Base-by-base conservation (phyloP, 2,113 vertebrate genomes). In the Oryzias woworae region DNA sequence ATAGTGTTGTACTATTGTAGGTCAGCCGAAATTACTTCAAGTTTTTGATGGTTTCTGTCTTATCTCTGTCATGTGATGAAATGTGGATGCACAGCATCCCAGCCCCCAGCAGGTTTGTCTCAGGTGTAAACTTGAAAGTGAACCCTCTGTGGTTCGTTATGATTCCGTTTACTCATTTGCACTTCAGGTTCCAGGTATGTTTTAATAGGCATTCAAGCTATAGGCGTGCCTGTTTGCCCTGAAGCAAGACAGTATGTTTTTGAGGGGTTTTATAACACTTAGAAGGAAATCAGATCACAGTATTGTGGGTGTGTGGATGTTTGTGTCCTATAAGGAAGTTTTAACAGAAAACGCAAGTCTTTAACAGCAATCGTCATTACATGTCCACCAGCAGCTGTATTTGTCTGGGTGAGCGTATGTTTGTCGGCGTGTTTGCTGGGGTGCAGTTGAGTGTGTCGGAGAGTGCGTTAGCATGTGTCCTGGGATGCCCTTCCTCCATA, bases 381-480 rank as follows among this genome's bases (percentile, higher is more conserved):
- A 77, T 3, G 46, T 45, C 60, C 43, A 77, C 90, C 87, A 89
- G 78, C 91, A 92, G 89, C 90, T 92, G 91, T 91, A 89, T 90
- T 86, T 90, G 84, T 87, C 71, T 71, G 74, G 68, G 67, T 72
- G 77, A 76, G 36, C 36, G 36, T 92, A 90, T 91, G 89, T 90
- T 87, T 90, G 84, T 87, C 71, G 69, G 74, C 68, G 67, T 72
- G 77, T 36, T 36, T 36, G 36, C 36, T 36, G 36, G 36, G 76
- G 73, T 72, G 74, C 14, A 28, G 17, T 1, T 48, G 43, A 14
- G 36, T 47, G 44, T 45, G n/a, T 48, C 42, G 64, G 69, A 62
- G 52, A 61, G 60, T 73, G 58, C 41, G 71, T 69, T 62, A 54
- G 59, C n/a, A 5, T 60, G 77, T 91, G 90, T 91, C 90, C 90